Evolutionary conservation across 2,888 invertebrate genomes (phyloP).

Genomic region (Leptura quadrifasciata): DNA sequence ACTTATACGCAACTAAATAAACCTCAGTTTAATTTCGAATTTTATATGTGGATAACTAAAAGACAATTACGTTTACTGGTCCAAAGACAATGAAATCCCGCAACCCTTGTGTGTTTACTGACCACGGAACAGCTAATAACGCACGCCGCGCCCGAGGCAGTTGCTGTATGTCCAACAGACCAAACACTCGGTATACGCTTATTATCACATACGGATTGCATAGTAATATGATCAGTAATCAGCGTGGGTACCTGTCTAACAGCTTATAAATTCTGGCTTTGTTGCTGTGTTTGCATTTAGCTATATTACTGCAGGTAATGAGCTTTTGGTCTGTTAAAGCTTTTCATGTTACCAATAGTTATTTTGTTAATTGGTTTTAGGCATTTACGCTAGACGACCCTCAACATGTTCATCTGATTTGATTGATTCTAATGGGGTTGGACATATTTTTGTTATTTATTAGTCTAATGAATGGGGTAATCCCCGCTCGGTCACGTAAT

Average conservation of each 20-base stretch:
- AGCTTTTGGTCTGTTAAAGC: slow-evolving; percentile 65
- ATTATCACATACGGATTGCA: slow-evolving; percentile 60
- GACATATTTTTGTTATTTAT: slow-evolving; percentile 32
- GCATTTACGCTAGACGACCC: slow-evolving; percentile 46
- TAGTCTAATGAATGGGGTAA: slow-evolving; percentile 12
- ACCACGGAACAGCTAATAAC: slow-evolving; percentile 50
- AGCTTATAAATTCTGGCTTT: slow-evolving; percentile 64
- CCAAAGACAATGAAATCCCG: slow-evolving; percentile 43
- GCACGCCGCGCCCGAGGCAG: slow-evolving; percentile 46
- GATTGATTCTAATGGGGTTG: slow-evolving; percentile 32
- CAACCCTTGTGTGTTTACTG: slow-evolving; percentile 45
- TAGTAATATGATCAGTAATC: slow-evolving; percentile 63
- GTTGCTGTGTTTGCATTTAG: slow-evolving; percentile 65
- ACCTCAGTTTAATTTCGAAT: slow-evolving; percentile 13
- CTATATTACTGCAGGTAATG: slow-evolving; percentile 55
- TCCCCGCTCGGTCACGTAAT: neutral
- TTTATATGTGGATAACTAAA: slow-evolving; percentile 36
- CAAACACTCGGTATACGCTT: slow-evolving; percentile 63
- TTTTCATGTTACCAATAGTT: slow-evolving; percentile 62
- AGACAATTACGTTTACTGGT: slow-evolving; percentile 47
- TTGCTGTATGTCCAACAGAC: slow-evolving; percentile 59
- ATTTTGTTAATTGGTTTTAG: slow-evolving; percentile 58
- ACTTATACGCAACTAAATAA: neutral
- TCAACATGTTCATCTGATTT: slow-evolving; percentile 36
- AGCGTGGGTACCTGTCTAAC: slow-evolving; percentile 66